phyloP scores from a whole-genome alignment of 2,888 invertebrate species.

The Malthinus seriepunctatus region DNA sequence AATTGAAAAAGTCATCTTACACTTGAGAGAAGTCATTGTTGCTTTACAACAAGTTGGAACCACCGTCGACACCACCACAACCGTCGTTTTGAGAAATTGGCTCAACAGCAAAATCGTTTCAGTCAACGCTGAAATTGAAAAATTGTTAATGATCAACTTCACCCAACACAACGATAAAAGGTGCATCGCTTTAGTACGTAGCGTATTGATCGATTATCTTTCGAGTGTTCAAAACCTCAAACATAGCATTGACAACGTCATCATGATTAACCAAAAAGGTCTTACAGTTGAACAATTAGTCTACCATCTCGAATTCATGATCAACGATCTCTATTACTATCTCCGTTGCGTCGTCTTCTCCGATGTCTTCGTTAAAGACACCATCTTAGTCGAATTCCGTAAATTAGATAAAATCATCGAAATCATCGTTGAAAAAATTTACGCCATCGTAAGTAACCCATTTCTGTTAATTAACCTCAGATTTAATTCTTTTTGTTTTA shows the following conservation, averaged over 20 bases:
- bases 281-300: background rate
- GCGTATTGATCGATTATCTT: constrained; percentile 15
- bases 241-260: constrained; percentile 5
- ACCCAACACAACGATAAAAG: background rate
- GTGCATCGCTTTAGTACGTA: background rate
- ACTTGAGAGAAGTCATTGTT: background rate
- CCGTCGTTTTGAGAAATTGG: constrained; percentile 4
- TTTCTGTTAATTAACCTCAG: too few relatives aligned
- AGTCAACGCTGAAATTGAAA: constrained; percentile 12
- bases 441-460: background rate
- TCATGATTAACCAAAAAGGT: background rate
- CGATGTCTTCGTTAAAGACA: constrained; percentile 4
- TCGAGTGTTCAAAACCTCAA: constrained; percentile 8
- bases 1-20: background rate
- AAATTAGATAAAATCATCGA: constrained; percentile 9
- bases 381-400: constrained; percentile 9
- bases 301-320: constrained; percentile 6
- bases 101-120: constrained; percentile 10
- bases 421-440: constrained; percentile 12
- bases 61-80: background rate
- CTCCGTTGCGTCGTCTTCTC: background rate
- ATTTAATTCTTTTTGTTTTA: background rate
- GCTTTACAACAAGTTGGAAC: constrained; percentile 12
- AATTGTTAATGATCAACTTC: constrained; percentile 10
- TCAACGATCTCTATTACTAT: constrained; percentile 5